Conservation (phyloP, 2,797 vertebrate species). For the Eospalax fontanierii region DNA sequence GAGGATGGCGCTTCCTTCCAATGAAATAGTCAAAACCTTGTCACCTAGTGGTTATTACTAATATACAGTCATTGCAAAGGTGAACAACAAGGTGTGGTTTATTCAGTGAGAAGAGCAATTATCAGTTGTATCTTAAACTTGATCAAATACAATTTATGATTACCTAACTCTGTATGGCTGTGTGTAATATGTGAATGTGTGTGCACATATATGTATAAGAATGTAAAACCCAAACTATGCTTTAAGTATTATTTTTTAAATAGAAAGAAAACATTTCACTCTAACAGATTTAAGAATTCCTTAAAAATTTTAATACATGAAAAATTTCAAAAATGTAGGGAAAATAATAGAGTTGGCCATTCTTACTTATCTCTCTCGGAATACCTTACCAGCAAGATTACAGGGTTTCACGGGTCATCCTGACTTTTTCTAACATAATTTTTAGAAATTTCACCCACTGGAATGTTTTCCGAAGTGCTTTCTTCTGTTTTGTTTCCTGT, state of each 20-base stretch:
- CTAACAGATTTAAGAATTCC: background rate
- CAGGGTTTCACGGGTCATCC: background rate
- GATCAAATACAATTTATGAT: background rate
- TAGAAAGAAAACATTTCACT: background rate
- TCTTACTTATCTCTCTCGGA: background rate
- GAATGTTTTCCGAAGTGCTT: background rate
- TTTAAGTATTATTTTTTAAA: background rate
- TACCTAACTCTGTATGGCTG: background rate
- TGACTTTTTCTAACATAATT: background rate
- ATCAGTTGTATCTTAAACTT: background rate
- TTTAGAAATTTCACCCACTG: constrained; percentile 3
- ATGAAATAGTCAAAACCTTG: background rate
- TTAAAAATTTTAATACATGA: background rate
- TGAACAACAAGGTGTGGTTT: background rate
- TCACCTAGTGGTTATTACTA: background rate
- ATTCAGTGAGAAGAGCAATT: background rate
- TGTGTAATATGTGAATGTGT: background rate
- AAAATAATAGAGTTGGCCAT: background rate
- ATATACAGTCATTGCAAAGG: background rate
- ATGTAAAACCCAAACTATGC: no score
- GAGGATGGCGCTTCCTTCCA: background rate
- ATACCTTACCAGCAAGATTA: background rate
- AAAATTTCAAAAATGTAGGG: background rate
- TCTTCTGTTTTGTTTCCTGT: background rate
- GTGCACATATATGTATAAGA: background rate